Evolutionary conservation across 2,113 vertebrate species (phyloP).

Genomic region (Actenoides lindsayi): DNA sequence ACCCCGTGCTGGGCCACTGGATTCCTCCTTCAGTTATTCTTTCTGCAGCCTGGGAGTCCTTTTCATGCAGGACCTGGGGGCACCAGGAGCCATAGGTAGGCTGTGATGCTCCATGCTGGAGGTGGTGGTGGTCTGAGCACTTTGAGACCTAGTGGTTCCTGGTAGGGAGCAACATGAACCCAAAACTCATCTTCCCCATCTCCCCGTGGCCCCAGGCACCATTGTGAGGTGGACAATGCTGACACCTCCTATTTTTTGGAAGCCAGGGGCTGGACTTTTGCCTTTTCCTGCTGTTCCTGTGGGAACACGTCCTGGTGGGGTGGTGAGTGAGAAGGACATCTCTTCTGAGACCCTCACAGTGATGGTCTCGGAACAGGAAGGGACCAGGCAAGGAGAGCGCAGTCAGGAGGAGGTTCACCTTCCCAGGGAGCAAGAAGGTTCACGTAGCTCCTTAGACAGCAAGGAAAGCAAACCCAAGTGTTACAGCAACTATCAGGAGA

Average conservation of each 20-base stretch:
- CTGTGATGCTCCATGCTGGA: not conserved
- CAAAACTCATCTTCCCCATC: not conserved
- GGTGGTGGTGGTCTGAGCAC: not conserved
- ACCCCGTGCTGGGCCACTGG: rapidly evolving
- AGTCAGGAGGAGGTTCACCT: not conserved
- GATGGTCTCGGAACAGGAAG: not conserved
- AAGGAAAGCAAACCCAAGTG: not conserved
- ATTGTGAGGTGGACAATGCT: not conserved
- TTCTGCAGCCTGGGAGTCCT: not conserved
- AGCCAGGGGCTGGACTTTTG: not conserved
- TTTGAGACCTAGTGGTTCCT: not conserved
- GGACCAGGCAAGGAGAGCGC: not conserved
- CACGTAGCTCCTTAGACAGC: not conserved
- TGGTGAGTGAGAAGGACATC: not conserved
- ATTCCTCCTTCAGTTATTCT: not conserved
- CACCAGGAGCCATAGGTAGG: not conserved
- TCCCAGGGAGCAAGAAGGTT: not conserved
- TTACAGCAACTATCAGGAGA: not conserved
- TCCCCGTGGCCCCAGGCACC: too few relatives aligned
- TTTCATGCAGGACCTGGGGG: not conserved
- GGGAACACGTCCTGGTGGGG: not conserved
- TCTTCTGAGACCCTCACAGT: not conserved
- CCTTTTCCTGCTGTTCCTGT: not conserved
- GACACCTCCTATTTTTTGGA: not conserved
- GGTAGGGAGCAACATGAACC: not conserved